Conservation (phyloP, 2,888 invertebrate species). For the Neuroscelio doddi region DNA sequence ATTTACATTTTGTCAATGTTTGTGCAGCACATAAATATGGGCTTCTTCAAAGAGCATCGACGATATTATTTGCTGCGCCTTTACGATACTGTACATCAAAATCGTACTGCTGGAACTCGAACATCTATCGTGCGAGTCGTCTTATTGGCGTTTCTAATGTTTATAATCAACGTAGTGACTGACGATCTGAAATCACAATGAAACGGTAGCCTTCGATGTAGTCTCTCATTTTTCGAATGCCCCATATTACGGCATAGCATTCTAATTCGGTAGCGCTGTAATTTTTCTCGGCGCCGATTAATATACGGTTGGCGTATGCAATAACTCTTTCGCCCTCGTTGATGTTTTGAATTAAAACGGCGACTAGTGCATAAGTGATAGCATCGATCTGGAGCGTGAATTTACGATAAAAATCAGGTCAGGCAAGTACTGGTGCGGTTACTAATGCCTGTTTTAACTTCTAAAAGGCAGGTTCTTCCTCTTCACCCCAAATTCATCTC, state of each 20-base stretch:
- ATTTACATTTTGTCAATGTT: no score
- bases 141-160: slow-evolving; percentile 41
- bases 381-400: slow-evolving; percentile 30
- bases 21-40: no score
- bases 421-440: slow-evolving; percentile 8
- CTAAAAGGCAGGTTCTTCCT: slow-evolving; percentile 2
- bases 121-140: slow-evolving; percentile 37
- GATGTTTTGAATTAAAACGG: slow-evolving; percentile 9
- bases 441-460: not conserved
- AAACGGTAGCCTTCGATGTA: slow-evolving; percentile 53
- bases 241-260: slow-evolving; percentile 48
- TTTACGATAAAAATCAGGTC: slow-evolving; percentile 10
- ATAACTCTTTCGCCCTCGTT: slow-evolving; percentile 29
- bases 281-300: slow-evolving; percentile 38
- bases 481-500: slow-evolving; percentile 5
- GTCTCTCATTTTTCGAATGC: slow-evolving; percentile 38
- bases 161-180: slow-evolving; percentile 38
- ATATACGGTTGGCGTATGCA: slow-evolving; percentile 15
- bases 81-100: no score
- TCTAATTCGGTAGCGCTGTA: slow-evolving; percentile 48
- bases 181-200: slow-evolving; percentile 50
- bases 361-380: slow-evolving; percentile 9
- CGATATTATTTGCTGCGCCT: no score
- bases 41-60: no score
- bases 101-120: no score